Conservation (phyloP, 2,797 vertebrate species). For the Peromyscus nudipes region DNA sequence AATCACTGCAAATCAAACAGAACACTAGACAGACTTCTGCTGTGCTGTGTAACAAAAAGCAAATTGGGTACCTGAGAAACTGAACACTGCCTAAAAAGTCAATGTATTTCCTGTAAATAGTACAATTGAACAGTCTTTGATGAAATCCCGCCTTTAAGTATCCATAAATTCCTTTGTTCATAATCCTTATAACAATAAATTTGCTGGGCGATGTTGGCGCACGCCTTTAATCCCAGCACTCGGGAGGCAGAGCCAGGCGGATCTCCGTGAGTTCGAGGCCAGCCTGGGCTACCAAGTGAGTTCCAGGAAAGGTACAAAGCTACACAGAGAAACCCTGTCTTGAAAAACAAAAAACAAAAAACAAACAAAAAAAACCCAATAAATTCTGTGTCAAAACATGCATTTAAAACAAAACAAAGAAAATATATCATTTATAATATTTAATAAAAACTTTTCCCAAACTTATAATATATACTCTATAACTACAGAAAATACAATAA, state of each 20-base stretch:
- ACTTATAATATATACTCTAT: background rate
- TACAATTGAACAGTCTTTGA: background rate
- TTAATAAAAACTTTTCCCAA: background rate
- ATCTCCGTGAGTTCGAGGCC: too few species aligned
- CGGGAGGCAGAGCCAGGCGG: too few species aligned
- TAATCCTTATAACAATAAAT: background rate
- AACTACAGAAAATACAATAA: background rate
- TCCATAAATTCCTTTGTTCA: background rate
- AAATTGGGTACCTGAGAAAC: background rate
- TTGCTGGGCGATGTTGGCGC: too few species aligned
- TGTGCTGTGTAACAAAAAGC: background rate
- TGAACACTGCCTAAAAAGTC: background rate
- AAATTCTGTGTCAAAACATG: background rate
- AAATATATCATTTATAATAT: background rate
- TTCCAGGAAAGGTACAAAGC: too few species aligned
- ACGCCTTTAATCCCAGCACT: too few species aligned
- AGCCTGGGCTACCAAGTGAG: too few species aligned
- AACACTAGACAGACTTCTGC: background rate
- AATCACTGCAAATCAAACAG: slow-evolving; percentile 44
- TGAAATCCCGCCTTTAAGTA: background rate
- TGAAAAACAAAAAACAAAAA: too few species aligned
- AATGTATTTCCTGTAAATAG: background rate
- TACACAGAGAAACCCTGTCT: too few species aligned
- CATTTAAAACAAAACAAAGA: background rate
- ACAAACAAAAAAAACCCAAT: too few species aligned